Conservation (phyloP, 2,797 vertebrate species). For the Leontocebus nigricollis region DNA sequence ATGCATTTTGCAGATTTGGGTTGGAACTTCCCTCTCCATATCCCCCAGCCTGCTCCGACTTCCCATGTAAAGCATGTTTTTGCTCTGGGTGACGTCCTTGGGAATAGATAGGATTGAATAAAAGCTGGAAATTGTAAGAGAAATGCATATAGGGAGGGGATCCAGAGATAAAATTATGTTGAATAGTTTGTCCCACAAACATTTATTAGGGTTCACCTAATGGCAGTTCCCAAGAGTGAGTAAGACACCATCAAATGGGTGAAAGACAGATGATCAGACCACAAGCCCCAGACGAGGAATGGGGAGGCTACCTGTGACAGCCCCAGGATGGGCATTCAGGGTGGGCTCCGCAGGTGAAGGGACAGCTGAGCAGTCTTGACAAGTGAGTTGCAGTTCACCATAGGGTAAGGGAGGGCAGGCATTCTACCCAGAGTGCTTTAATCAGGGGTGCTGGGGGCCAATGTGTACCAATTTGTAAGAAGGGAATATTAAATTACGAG, state of each 20-base stretch:
- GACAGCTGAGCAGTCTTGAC: neutral
- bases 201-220: neutral
- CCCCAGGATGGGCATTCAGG: neutral
- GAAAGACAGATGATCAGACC: neutral
- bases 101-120: neutral
- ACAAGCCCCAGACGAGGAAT: too few species aligned
- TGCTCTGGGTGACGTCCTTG: neutral
- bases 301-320: neutral
- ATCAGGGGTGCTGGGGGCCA: neutral
- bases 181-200: neutral
- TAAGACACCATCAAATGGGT: neutral
- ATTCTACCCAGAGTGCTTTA: neutral
- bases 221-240: neutral
- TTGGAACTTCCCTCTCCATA: neutral
- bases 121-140: neutral
- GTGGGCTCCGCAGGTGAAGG: neutral
- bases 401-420: accelerated
- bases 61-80: neutral
- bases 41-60: neutral
- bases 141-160: neutral
- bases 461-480: neutral
- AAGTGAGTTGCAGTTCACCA: neutral
- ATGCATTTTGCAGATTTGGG: neutral
- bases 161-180: neutral
- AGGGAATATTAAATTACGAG: neutral